Base-by-base conservation (phyloP, 2,888 invertebrate species). In the Neoaliturus tenellus region DNA sequence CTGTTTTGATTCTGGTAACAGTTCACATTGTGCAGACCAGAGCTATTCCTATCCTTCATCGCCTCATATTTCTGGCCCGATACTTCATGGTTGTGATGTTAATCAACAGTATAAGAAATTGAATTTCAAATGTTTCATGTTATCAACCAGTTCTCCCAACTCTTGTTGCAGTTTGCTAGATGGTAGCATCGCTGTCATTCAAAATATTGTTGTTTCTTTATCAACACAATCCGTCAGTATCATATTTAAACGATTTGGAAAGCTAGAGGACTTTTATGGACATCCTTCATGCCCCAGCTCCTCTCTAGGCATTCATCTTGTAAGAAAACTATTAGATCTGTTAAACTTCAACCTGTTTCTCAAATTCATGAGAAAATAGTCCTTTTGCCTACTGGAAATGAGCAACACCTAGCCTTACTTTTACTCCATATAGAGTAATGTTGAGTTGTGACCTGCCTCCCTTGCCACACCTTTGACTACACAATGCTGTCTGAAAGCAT, bases 221-320 rank as follows among this genome's bases (percentile, higher is more conserved):
- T 25, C 41, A 41, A 5, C 41, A 2, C 17, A 23, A 14, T 1
- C 75, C 14, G 25, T 44, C n/a, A 75, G 31, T 67, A 17, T 75
- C 17, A 75, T 44, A 25, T 75, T 75, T n/a, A 20, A 75, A 44
- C 39, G 23, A 23, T 75, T 39, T 75, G 75, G 25, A 3, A 75
- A n/a, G 2, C 41, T 33, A 20, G 75, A 75, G 20, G 75, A 75
- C 3, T 75, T 75, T 75, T 75, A 44, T 75, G 75, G 75, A 1
- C 41, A 35, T 44, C 75, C 75, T 10, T 75, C 41, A 75, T 75
- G 75, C 35, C 20, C 41, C 14, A 75, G 75, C 35, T 75, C 75
- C 25, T 75, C 75, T 41, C 41, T 75, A 4, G 41, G 75, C 6
- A n/a, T 39, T 1, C 41, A 75, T 41, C 2, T 75, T 20, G n/a